Conservation (phyloP, 2,113 vertebrate species). For the Pituophis catenifer region DNA sequence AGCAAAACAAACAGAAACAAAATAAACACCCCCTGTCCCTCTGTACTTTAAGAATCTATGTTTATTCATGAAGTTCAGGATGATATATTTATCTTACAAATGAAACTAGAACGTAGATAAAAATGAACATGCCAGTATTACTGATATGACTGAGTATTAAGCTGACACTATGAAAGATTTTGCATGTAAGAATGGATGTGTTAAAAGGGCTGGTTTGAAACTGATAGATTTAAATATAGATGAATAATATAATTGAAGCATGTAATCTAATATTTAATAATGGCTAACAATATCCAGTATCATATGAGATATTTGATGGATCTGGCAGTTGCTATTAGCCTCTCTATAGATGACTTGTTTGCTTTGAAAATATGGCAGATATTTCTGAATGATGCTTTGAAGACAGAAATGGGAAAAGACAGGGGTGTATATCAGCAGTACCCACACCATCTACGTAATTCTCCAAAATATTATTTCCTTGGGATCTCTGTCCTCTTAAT, state of each 20-base stretch:
- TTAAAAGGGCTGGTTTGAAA: constrained; percentile 28
- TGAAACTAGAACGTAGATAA: constrained; percentile 48
- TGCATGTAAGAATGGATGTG: constrained; percentile 43
- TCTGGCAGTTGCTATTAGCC: constrained; percentile 25
- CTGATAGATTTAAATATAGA: constrained; percentile 40
- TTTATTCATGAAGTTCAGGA: constrained; percentile 50
- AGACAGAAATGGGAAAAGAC: background rate
- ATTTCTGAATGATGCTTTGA: background rate
- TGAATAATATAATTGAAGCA: constrained; percentile 32
- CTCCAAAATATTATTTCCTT: background rate
- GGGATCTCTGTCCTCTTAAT: background rate
- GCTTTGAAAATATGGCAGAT: background rate
- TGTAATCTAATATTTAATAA: constrained; percentile 17
- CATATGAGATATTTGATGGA: constrained; percentile 27
- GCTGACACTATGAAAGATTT: constrained; percentile 28
- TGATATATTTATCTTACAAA: constrained; percentile 48
- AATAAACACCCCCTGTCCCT: background rate
- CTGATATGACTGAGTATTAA: constrained; percentile 36
- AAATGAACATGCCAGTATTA: constrained; percentile 7
- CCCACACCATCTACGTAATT: background rate
- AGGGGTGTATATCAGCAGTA: background rate
- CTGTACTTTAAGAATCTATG: constrained; percentile 29
- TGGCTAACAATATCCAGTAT: background rate
- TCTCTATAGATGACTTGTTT: constrained; percentile 35
- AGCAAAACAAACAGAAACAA: constrained; percentile 20